Conservation (phyloP, 2,113 vertebrate genomes). For the Sapajus apella region DNA sequence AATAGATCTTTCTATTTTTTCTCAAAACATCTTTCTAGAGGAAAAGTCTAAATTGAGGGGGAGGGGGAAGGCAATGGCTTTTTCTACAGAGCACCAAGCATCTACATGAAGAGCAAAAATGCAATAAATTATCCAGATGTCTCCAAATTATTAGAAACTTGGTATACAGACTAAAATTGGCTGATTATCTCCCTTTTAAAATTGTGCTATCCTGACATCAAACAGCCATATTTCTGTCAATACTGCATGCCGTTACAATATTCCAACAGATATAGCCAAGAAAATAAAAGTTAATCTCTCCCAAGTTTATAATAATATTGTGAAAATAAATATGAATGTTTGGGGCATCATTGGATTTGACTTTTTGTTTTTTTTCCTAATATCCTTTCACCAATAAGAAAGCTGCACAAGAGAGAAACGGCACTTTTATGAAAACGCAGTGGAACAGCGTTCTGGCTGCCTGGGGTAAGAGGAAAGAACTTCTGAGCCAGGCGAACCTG, state of each 20-base stretch:
- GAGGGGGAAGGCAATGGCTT: not conserved
- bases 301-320: not conserved
- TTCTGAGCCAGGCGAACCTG: not conserved
- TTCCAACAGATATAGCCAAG: not conserved
- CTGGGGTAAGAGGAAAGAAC: not conserved
- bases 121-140: not conserved
- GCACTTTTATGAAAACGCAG: not conserved
- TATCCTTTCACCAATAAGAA: not conserved
- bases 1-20: not conserved
- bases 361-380: rapidly evolving
- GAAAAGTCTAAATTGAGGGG: not conserved
- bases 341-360: not conserved
- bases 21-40: slow-evolving; percentile 21
- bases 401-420: not conserved
- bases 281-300: not conserved
- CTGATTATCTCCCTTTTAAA: not conserved
- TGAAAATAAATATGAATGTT: not conserved
- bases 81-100: not conserved
- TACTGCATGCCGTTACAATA: not conserved
- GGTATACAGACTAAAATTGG: slow-evolving; percentile 15
- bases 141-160: not conserved
- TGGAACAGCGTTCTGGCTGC: not conserved
- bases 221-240: not conserved
- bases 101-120: not conserved
- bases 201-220: not conserved